Conservation (phyloP, 2,797 vertebrate species). For the Amazona ochrocephala region DNA sequence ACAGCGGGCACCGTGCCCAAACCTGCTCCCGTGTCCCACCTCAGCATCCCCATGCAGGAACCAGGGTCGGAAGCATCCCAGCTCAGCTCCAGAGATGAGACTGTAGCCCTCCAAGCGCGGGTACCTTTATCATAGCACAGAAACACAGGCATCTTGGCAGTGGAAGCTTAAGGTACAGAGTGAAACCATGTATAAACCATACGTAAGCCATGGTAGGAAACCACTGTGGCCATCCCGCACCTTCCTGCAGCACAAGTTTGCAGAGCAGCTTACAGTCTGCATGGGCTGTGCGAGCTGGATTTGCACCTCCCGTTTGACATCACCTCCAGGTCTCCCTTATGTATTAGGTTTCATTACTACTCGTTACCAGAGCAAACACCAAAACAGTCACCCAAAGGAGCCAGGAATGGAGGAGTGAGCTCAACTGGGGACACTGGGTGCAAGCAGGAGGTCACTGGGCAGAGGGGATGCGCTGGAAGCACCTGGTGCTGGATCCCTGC, state of each 20-base stretch:
- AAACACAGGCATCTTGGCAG: neutral
- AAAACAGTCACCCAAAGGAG: neutral
- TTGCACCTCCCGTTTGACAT: neutral
- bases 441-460: neutral
- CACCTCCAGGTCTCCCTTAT: neutral
- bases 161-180: neutral
- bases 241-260: fast-evolving
- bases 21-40: fast-evolving
- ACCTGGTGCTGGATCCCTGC: fast-evolving
- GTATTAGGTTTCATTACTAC: neutral
- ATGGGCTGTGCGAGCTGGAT: neutral
- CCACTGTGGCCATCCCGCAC: fast-evolving
- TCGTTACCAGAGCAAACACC: neutral
- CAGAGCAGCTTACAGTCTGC: neutral
- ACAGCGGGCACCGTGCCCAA: fast-evolving
- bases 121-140: neutral
- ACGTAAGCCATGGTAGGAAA: fast-evolving
- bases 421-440: fast-evolving
- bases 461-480: neutral
- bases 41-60: fast-evolving
- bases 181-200: neutral
- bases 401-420: neutral
- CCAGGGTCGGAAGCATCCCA: neutral
- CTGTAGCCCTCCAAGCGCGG: fast-evolving
- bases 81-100: neutral